Base-by-base conservation (phyloP, 2,888 invertebrate species). In the Bombyx huttoni region DNA sequence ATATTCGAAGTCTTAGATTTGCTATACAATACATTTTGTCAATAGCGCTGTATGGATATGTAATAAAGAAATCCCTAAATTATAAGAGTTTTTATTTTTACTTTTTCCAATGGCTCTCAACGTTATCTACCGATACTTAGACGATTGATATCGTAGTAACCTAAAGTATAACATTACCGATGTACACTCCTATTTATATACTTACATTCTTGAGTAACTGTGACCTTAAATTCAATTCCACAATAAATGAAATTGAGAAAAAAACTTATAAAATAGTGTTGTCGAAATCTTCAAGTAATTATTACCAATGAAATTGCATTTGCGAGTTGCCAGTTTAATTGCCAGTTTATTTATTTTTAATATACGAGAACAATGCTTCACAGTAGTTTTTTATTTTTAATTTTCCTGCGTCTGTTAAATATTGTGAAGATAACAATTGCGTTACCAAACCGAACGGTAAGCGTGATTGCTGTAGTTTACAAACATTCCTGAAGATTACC, bases 11-110 rank as follows among this genome's bases (percentile, higher is more conserved):
- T 83, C 80, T 80, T 83, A 78, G 70, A 70, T 68, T 40, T 77
- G 69, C 65, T 76, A 73, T 68, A 71, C 65, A 74, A 69, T 82
- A 83, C 86, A 86, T 86, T 85, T 84, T 75, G 74, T 79, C 71
- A 75, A 77, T 75, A 75, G 72, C 73, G 70, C 71, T 81, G 75
- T 82, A 83, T 75, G 78, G 78, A 80, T 81, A 81, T 76, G 72
- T 73, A 84, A 82, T 83, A 82, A 85, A 86, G 71, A 78, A 78
- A 76, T 71, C 70, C 77, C 70, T 78, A 78, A 79, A 73, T 68
- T 68, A 63, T 61, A 65, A 54, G 60, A 40, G 57, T 58, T 63
- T 58, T 60, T 64, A 33, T 64, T 73, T 70, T 65, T 55, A 63
- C 64, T 68, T 59, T 57, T 57, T 52, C 40, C 13, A 49, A 0